These are phyloP conservation scores for Oreochromis mossambicus DNA, from an alignment of 2,797 vertebrate species.

Conservation along the genomic window DNA sequence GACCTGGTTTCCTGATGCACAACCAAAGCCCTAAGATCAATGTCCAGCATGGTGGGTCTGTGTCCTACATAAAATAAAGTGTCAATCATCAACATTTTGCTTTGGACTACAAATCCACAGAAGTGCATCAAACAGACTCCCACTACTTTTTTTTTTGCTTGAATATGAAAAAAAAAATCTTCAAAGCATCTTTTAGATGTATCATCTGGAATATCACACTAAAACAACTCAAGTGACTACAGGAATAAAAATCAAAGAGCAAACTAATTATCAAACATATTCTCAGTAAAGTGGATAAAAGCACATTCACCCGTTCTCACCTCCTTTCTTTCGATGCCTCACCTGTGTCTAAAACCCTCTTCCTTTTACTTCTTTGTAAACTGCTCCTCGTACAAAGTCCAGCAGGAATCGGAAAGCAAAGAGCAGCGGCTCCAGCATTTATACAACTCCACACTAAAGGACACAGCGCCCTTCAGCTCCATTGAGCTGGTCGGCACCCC, in stretches of 20 bases:
- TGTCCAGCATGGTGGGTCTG: slow-evolving; percentile 39
- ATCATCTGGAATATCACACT: not conserved
- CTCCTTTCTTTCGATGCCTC: slow-evolving; percentile 36
- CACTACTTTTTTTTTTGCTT: not conserved
- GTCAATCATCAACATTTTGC: not conserved
- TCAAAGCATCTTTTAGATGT: not conserved
- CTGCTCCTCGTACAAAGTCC: slow-evolving; percentile 47
- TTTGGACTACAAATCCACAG: not conserved
- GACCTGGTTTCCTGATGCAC: slow-evolving; percentile 60
- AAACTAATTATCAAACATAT: not conserved
- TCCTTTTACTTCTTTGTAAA: slow-evolving; percentile 10
- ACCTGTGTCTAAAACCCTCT: slow-evolving; percentile 47
- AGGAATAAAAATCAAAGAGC: not conserved
- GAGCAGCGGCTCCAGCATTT: slow-evolving; percentile 45
- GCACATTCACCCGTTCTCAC: not conserved
- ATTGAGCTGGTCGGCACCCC: slow-evolving; percentile 55
- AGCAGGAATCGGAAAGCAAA: slow-evolving; percentile 11
- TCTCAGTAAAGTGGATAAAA: not conserved
- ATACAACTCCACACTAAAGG: slow-evolving; percentile 63
- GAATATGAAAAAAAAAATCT: not conserved
- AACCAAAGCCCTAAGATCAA: slow-evolving; percentile 59
- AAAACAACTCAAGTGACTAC: not conserved
- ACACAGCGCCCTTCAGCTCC: slow-evolving; percentile 66
- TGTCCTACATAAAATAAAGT: slow-evolving; percentile 55
- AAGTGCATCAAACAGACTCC: not conserved